Evolutionary conservation across 2,888 invertebrate genomes (phyloP).

Genomic region (Polydrusus tereticollis): DNA sequence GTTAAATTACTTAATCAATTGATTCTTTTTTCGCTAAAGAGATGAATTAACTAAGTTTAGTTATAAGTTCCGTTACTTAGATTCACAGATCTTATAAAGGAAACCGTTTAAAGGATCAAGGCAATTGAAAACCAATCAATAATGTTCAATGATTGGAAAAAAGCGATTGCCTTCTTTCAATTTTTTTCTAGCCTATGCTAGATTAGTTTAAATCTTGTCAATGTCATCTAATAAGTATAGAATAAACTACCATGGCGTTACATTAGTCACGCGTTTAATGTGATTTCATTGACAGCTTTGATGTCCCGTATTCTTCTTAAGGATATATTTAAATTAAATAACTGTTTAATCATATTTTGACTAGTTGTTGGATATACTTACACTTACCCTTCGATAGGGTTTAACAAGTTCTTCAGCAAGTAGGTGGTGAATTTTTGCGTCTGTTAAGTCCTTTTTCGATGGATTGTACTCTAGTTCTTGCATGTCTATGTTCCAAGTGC

Average conservation of each 20-base stretch:
- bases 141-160: conserved; percentile 15
- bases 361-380: conserved; percentile 22
- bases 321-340: background rate
- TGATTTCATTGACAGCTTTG: background rate
- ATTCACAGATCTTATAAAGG: no score
- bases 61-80: no score
- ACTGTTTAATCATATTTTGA: background rate
- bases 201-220: background rate
- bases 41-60: no score
- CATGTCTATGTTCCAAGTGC: conserved; percentile 92
- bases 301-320: background rate
- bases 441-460: conserved; percentile 91
- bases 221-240: background rate
- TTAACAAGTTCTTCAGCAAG: conserved; percentile 90
- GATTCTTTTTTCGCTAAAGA: no score
- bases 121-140: background rate
- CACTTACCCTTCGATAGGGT: conserved; percentile 85
- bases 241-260: background rate
- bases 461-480: conserved; percentile 94
- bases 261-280: background rate
- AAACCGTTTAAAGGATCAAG: no score
- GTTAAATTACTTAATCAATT: no score
- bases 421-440: conserved; percentile 94
- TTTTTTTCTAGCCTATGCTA: background rate
- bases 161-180: background rate